A percentile compares a stretch with the other conserved stretches of the same genome.
Evolutionary conservation across 1,140 invertebrate species (phyloP).

Genomic region (Ganaspis sp.): DNA sequence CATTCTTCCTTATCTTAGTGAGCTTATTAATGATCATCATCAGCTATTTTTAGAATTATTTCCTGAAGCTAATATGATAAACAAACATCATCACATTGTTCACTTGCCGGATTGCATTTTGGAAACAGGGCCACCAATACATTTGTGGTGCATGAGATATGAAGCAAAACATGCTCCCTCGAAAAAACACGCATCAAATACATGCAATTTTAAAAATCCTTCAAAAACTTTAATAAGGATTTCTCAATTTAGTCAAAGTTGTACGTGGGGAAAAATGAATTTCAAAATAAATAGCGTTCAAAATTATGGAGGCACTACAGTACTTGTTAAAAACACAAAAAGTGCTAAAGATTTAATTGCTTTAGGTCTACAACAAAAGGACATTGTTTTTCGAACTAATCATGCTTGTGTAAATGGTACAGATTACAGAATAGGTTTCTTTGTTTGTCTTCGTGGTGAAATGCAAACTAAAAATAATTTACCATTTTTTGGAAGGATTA

Average conservation of each 20-base stretch:
- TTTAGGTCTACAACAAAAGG: background rate
- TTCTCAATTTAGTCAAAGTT: slow-evolving; percentile 22
- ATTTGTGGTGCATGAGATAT: slow-evolving; percentile 28
- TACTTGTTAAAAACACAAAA: slow-evolving; percentile 9
- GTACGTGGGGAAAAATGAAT: slow-evolving; percentile 12
- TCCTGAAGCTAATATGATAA: slow-evolving; percentile 40
- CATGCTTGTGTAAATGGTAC: slow-evolving; percentile 28
- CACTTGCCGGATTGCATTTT: slow-evolving; percentile 23
- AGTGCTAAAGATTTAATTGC: slow-evolving; percentile 11
- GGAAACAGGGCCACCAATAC: slow-evolving; percentile 10
- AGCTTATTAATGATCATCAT: slow-evolving; percentile 41
- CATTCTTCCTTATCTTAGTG: slow-evolving; percentile 38
- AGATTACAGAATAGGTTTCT: slow-evolving; percentile 29
- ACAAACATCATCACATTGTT: slow-evolving; percentile 31
- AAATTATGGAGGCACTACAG: background rate
- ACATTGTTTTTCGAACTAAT: background rate
- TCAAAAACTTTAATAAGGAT: slow-evolving; percentile 34
- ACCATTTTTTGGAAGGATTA: slow-evolving; percentile 34
- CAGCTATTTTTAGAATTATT: slow-evolving; percentile 30
- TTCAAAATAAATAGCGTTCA: slow-evolving; percentile 6
- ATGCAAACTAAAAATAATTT: slow-evolving; percentile 23
- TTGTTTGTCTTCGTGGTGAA: slow-evolving; percentile 26
- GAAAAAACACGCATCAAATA: background rate
- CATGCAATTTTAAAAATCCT: slow-evolving; percentile 31
- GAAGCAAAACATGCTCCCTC: slow-evolving; percentile 29